These are phyloP conservation scores for Tyrannus savana DNA, from an alignment of 2,113 vertebrate species.

Conservation along the genomic window DNA sequence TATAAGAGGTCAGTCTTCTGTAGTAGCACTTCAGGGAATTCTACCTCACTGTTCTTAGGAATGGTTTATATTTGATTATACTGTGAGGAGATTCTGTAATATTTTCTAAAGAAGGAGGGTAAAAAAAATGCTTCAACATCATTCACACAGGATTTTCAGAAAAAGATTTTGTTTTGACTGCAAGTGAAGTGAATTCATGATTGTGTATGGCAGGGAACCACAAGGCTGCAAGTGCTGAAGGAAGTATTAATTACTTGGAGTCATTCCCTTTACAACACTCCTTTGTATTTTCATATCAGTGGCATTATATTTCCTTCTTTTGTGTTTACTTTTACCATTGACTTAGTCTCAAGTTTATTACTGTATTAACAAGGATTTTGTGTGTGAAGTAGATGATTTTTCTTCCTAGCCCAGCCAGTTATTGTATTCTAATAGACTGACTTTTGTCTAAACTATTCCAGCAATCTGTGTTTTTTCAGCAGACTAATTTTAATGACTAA, in stretches of 20 bases:
- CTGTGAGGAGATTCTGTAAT: background rate
- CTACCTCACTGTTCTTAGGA: background rate
- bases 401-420: background rate
- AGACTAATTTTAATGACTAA: background rate
- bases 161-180: background rate
- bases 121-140: background rate
- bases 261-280: conserved; percentile 12
- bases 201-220: background rate
- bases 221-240: background rate
- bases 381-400: conserved; percentile 12
- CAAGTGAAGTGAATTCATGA: background rate
- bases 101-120: background rate
- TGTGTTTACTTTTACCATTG: conserved; percentile 9
- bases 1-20: background rate
- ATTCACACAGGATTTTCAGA: background rate
- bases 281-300: conserved; percentile 32
- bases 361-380: conserved; percentile 23
- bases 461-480: conserved; percentile 17
- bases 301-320: conserved; percentile 9
- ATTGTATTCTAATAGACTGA: background rate
- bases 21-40: background rate
- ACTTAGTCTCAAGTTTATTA: conserved; percentile 27
- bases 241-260: background rate
- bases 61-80: background rate
- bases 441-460: background rate